phyloP scores from a whole-genome alignment of 2,113 vertebrate genomes.

The Perognathus longimembris region DNA sequence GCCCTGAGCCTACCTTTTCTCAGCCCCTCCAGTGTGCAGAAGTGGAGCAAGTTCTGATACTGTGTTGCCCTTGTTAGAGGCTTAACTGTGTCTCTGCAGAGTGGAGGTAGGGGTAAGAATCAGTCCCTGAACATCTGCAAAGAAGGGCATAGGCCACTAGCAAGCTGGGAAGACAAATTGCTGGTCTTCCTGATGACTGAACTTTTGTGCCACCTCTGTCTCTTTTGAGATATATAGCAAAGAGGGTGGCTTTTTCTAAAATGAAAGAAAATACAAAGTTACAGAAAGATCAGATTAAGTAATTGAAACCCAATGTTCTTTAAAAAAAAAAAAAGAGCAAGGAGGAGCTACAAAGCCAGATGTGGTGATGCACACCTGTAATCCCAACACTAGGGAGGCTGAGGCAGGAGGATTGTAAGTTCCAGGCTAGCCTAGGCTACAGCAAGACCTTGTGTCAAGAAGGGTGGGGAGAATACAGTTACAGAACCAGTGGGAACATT shows the following conservation, averaged over 20 bases:
- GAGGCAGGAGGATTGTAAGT: background rate
- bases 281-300: background rate
- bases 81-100: background rate
- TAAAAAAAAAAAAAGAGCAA: background rate
- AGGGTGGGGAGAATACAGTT: no score
- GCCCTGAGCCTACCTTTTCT: background rate
- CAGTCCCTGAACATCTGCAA: background rate
- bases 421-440: background rate
- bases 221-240: background rate
- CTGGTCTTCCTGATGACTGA: background rate
- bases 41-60: background rate
- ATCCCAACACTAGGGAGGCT: background rate
- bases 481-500: background rate
- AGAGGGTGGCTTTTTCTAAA: slow-evolving; percentile 4
- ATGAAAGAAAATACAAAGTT: background rate
- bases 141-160: background rate
- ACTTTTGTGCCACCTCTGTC: no score
- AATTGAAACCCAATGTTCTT: background rate
- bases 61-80: background rate
- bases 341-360: background rate
- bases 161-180: no score
- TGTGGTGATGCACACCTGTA: background rate
- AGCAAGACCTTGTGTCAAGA: background rate
- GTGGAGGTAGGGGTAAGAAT: background rate
- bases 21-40: no score